Conservation (phyloP, 2,797 vertebrate genomes). For the Novumbra hubbsi region DNA sequence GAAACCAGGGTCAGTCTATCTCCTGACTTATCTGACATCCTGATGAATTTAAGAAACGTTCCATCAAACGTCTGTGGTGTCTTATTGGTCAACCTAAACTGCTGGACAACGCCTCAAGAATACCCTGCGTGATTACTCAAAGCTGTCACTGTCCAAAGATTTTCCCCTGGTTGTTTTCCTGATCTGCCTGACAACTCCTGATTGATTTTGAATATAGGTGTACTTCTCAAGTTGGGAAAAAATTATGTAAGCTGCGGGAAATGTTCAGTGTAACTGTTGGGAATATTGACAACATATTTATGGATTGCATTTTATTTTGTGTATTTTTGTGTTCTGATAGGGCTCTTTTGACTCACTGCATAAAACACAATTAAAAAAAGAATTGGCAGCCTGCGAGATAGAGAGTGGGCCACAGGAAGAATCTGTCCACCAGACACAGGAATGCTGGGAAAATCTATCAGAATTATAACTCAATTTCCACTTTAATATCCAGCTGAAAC, state of each 20-base stretch:
- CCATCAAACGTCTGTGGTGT: no score
- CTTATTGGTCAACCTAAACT: no score
- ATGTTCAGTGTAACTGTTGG: not conserved
- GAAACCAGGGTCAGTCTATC: no score
- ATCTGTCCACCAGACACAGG: slow-evolving; percentile 27
- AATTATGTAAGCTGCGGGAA: not conserved
- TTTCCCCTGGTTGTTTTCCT: no score
- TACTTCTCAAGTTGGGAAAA: not conserved
- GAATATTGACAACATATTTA: not conserved
- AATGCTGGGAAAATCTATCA: slow-evolving; percentile 45
- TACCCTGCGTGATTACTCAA: no score
- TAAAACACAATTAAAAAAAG: not conserved
- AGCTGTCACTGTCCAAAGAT: no score
- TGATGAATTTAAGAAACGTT: no score
- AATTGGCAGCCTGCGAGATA: not conserved
- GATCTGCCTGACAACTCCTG: no score
- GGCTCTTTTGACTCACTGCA: not conserved
- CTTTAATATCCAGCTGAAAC: slow-evolving; percentile 58
- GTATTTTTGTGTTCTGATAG: not conserved
- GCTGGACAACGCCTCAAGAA: no score
- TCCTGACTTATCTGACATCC: no score
- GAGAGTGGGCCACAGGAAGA: slow-evolving; percentile 4
- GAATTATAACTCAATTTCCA: slow-evolving; percentile 62
- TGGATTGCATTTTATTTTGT: not conserved
- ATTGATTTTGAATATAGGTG: no score